phyloP scores from a whole-genome alignment of 1,140 invertebrate genomes.

The Amyelois transitella region DNA sequence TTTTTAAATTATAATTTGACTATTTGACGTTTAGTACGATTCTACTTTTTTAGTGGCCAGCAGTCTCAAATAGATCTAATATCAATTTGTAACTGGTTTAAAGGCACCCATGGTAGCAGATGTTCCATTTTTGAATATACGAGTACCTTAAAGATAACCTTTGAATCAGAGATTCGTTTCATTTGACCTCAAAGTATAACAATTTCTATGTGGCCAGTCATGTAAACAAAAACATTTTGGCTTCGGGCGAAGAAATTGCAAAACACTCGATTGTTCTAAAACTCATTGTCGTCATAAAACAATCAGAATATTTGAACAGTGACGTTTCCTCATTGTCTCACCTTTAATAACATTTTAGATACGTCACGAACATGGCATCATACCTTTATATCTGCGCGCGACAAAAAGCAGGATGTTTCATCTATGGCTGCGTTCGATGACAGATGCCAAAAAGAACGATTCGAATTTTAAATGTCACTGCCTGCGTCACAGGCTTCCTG shows the following conservation, averaged over 20 bases:
- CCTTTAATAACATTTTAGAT: neutral
- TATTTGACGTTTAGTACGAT: too few species aligned
- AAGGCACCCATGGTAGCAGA: too few species aligned
- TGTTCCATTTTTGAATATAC: too few species aligned
- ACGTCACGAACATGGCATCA: neutral
- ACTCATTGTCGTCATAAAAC: neutral
- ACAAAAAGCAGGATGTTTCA: neutral
- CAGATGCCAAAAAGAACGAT: neutral
- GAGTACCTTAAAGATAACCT: too few species aligned
- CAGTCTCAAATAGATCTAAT: too few species aligned
- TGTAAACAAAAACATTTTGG: neutral
- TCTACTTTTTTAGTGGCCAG: too few species aligned
- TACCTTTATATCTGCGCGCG: neutral
- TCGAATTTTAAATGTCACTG: neutral
- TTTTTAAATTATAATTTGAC: too few species aligned
- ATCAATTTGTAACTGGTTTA: too few species aligned
- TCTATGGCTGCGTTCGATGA: neutral
- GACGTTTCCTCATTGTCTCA: neutral
- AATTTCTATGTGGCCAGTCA: neutral
- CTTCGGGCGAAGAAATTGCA: neutral
- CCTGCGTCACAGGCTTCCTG: neutral
- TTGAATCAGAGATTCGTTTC: too few species aligned
- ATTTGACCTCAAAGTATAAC: too few species aligned
- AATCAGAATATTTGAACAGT: neutral
- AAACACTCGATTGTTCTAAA: too few species aligned